These are phyloP conservation scores for Heliothis peltigera DNA, from an alignment of 2,888 invertebrate species.

Conservation along the genomic window DNA sequence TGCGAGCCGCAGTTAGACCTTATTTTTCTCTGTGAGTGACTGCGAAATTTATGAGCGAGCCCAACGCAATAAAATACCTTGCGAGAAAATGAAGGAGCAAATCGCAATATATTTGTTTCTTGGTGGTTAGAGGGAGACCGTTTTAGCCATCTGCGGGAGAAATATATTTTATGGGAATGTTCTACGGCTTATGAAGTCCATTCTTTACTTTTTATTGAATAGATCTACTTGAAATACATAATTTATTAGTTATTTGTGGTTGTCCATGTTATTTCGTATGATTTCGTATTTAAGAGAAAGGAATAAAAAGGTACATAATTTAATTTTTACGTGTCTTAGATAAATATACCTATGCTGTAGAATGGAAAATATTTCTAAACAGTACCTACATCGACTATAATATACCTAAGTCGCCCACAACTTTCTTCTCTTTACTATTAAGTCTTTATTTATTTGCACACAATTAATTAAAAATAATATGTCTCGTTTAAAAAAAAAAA, in stretches of 20 bases:
- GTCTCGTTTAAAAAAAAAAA: no score
- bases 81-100: conserved; percentile 89
- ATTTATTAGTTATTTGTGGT: conserved; percentile 12
- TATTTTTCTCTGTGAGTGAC: conserved; percentile 88
- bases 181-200: conserved; percentile 74
- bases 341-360: no score
- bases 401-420: no score
- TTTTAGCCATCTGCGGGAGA: conserved; percentile 82
- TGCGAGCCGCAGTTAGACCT: conserved; percentile 78
- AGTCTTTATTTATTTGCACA: no score
- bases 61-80: conserved; percentile 89
- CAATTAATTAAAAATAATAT: no score
- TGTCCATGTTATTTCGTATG: neutral
- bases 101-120: conserved; percentile 89
- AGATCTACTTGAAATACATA: conserved; percentile 36
- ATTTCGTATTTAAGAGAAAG: no score
- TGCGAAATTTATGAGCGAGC: conserved; percentile 88
- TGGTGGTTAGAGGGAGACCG: conserved; percentile 83
- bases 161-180: conserved; percentile 79
- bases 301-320: no score
- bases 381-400: no score
- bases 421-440: neutral
- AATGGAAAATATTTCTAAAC: no score
- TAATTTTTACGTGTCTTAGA: no score
- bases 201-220: conserved; percentile 68